These are phyloP conservation scores for Ashinkailepas kermadecensis DNA, from an alignment of 2,888 invertebrate species.

Conservation along the genomic window DNA sequence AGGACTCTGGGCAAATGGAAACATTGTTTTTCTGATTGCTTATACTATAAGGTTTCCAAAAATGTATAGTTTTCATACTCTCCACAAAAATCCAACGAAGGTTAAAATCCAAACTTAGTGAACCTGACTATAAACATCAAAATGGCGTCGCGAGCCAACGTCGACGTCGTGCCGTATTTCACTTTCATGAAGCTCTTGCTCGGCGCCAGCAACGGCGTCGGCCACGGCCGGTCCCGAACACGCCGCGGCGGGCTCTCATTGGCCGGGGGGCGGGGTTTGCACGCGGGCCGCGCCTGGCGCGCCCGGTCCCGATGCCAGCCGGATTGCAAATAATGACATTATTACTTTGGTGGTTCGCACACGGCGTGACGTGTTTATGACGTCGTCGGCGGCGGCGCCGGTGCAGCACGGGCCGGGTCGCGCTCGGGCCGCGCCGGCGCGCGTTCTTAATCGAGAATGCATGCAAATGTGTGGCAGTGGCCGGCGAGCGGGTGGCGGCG, in stretches of 20 bases:
- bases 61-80: too few relatives aligned
- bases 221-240: background rate
- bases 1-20: too few relatives aligned
- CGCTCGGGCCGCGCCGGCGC: background rate
- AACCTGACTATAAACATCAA: too few relatives aligned
- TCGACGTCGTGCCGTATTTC: background rate
- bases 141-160: background rate
- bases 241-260: background rate
- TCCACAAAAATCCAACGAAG: too few relatives aligned
- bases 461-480: background rate
- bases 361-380: background rate
- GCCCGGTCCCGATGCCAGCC: background rate
- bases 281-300: background rate
- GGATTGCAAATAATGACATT: constrained; percentile 15
- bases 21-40: too few relatives aligned
- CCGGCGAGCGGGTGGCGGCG: background rate
- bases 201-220: background rate
- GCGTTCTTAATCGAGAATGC: constrained; percentile 13
- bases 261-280: constrained; percentile 11
- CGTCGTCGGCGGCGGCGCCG: background rate
- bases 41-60: too few relatives aligned
- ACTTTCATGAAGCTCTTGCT: background rate
- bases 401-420: background rate
- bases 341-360: background rate
- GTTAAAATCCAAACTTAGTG: too few relatives aligned